A percentile compares a stretch with the other conserved stretches of the same genome.
These are phyloP conservation scores for Apocheima hispidaria DNA, from an alignment of 2,888 invertebrate genomes.

Conservation along the genomic window DNA sequence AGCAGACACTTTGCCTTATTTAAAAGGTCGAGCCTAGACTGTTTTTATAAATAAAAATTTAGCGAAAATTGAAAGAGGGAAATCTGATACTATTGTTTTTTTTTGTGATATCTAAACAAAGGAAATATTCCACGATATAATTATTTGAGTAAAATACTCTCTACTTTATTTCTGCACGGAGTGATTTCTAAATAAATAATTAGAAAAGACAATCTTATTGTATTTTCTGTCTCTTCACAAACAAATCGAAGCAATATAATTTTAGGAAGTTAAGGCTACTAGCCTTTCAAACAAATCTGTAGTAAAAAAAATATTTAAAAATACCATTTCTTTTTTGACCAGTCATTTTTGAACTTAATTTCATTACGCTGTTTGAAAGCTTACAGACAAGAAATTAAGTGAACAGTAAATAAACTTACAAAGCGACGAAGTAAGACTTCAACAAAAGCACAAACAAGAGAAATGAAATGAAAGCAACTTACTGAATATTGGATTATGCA, in stretches of 20 bases:
- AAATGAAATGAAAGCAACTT: no score
- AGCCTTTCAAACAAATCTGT: no score
- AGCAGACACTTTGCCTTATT: slow-evolving; percentile 36
- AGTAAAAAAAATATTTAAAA: no score
- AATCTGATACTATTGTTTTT: not conserved
- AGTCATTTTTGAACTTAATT: no score
- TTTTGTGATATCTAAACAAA: slow-evolving; percentile 2
- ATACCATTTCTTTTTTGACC: no score
- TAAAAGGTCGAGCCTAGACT: slow-evolving; percentile 25
- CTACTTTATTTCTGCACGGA: slow-evolving; percentile 8
- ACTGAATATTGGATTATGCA: no score
- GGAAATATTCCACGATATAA: slow-evolving; percentile 14
- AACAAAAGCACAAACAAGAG: slow-evolving; percentile 28
- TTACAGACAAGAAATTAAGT: no score
- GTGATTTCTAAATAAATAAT: slow-evolving; percentile 7
- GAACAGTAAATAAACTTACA: no score
- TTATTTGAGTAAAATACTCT: slow-evolving; percentile 12
- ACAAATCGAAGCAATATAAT: slow-evolving; percentile 13
- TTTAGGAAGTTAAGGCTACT: slow-evolving; percentile 3
- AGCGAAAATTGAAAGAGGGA: not conserved
- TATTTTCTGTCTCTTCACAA: slow-evolving; percentile 6
- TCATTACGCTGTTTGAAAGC: no score
- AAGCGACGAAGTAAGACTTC: slow-evolving; percentile 13
- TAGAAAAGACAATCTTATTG: slow-evolving; percentile 2
- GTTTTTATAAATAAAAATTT: slow-evolving; percentile 22